Conservation (phyloP, 2,888 invertebrate genomes). For the Lasioglossum oenotherae region DNA sequence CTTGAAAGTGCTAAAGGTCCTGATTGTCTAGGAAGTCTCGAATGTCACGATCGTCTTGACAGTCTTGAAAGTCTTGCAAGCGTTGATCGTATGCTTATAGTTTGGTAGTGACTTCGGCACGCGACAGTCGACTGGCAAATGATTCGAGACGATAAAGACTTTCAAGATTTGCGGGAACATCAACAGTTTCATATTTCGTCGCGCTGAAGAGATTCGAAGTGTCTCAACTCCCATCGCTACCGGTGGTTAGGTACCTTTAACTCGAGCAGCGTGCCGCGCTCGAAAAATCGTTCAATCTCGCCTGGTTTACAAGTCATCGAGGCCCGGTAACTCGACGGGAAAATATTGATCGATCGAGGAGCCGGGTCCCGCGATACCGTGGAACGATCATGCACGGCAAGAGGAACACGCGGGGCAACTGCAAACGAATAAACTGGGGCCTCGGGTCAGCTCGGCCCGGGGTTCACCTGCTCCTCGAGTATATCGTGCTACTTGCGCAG, state of each 20-base stretch:
- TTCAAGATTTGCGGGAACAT: neutral
- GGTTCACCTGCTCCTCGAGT: slow-evolving; percentile 54
- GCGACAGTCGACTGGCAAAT: neutral
- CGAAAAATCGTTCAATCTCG: neutral
- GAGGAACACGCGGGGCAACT: slow-evolving; percentile 23
- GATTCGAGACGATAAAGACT: neutral
- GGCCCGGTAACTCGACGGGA: neutral
- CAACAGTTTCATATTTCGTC: neutral
- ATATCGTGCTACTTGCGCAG: slow-evolving; percentile 11
- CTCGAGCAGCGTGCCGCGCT: neutral
- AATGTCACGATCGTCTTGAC: neutral
- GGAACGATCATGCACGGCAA: slow-evolving; percentile 6
- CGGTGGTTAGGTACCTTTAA: neutral
- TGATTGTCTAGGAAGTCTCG: too few species aligned
- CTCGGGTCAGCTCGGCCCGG: slow-evolving; percentile 36
- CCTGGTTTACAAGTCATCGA: neutral
- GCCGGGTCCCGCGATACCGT: neutral
- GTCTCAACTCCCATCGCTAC: neutral
- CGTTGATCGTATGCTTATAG: neutral
- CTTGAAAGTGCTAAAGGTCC: too few species aligned
- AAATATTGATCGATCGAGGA: slow-evolving; percentile 7
- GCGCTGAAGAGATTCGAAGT: neutral
- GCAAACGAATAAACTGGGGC: slow-evolving; percentile 40
- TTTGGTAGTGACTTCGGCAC: neutral
- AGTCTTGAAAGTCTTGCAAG: too few species aligned